A percentile compares a stretch with the other conserved stretches of the same genome.
phyloP scores from a whole-genome alignment of 2,888 invertebrate species.

The Argyresthia goedartella region DNA sequence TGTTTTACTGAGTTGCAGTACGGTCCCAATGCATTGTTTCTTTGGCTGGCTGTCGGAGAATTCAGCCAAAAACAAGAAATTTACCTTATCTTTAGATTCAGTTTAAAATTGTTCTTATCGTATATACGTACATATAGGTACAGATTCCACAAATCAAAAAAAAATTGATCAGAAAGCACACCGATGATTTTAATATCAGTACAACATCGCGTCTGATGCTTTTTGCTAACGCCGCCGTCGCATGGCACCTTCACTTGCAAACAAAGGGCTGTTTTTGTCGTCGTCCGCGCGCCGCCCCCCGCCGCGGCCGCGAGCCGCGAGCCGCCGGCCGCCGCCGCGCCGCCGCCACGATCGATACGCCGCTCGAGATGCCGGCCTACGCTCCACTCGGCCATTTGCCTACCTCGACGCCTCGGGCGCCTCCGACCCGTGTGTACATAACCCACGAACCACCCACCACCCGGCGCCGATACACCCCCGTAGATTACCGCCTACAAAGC shows the following conservation, averaged over 20 bases:
- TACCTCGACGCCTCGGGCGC: constrained; percentile 69
- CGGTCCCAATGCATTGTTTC: too few relatives aligned
- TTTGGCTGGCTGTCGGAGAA: too few relatives aligned
- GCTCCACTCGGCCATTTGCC: constrained; percentile 67
- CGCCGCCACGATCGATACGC: constrained; percentile 61
- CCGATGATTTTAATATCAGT: too few relatives aligned
- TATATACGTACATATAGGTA: too few relatives aligned
- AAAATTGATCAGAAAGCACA: too few relatives aligned
- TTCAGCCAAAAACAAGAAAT: too few relatives aligned
- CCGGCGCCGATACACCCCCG: constrained; percentile 55
- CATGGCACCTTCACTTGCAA: constrained; percentile 1
- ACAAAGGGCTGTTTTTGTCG: constrained; percentile 6
- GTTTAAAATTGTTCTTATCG: too few relatives aligned
- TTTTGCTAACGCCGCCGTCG: not conserved
- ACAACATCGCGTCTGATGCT: too few relatives aligned
- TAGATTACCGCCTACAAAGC: constrained; percentile 71
- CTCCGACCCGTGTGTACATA: constrained; percentile 69
- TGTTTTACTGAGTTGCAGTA: too few relatives aligned
- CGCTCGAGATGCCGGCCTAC: constrained; percentile 65
- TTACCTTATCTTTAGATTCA: too few relatives aligned
- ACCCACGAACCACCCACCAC: constrained; percentile 57
- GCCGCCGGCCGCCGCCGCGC: constrained; percentile 49
- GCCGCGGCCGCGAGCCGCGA: constrained; percentile 53
- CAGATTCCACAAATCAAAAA: too few relatives aligned
- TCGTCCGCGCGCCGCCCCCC: constrained; percentile 37